Evolutionary conservation across 1,140 invertebrate genomes (phyloP).

Genomic region (Drosophila kikkawai): DNA sequence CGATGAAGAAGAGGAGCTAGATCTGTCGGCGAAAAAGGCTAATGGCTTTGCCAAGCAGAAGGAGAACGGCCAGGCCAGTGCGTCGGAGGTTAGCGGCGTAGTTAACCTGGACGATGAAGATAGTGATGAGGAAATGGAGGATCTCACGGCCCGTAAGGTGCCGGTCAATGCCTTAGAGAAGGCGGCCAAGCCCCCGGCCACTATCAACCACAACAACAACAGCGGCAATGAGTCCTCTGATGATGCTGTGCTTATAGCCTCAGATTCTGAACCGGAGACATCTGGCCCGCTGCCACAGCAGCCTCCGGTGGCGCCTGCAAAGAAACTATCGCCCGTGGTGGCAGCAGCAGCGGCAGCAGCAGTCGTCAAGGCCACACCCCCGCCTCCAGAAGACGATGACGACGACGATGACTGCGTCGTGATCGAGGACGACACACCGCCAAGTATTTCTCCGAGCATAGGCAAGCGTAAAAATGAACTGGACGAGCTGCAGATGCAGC

Average conservation of each 20-base stretch:
- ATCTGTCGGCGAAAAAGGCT: slow-evolving; percentile 26
- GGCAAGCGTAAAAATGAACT: slow-evolving; percentile 72
- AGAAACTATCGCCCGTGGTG: slow-evolving; percentile 33
- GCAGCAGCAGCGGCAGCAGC: slow-evolving; percentile 10
- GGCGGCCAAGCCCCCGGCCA: slow-evolving; percentile 19
- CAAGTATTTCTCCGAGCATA: slow-evolving; percentile 67
- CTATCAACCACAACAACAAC: slow-evolving; percentile 13
- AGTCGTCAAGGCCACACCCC: slow-evolving; percentile 37
- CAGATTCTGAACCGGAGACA: slow-evolving; percentile 77
- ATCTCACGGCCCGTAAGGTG: slow-evolving; percentile 33
- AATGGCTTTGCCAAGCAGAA: slow-evolving; percentile 67
- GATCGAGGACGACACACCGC: slow-evolving; percentile 87
- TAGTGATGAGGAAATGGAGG: slow-evolving; percentile 75
- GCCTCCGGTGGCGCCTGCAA: slow-evolving; percentile 16
- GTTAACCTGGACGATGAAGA: slow-evolving; percentile 79
- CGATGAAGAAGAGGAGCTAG: slow-evolving; percentile 13
- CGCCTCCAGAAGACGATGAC: slow-evolving; percentile 77
- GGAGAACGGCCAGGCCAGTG: slow-evolving; percentile 65
- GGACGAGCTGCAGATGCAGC: slow-evolving; percentile 71
- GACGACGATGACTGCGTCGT: slow-evolving; percentile 88
- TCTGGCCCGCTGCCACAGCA: slow-evolving; percentile 15
- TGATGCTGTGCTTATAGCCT: slow-evolving; percentile 77
- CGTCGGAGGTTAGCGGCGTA: slow-evolving; percentile 49
- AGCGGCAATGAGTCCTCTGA: slow-evolving; percentile 70
- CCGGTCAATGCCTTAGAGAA: slow-evolving; percentile 28